A percentile compares a stretch with the other conserved stretches of the same genome.
These are phyloP conservation scores for Centropyge bicolor DNA, from an alignment of 2,797 vertebrate genomes.

Conservation along the genomic window DNA sequence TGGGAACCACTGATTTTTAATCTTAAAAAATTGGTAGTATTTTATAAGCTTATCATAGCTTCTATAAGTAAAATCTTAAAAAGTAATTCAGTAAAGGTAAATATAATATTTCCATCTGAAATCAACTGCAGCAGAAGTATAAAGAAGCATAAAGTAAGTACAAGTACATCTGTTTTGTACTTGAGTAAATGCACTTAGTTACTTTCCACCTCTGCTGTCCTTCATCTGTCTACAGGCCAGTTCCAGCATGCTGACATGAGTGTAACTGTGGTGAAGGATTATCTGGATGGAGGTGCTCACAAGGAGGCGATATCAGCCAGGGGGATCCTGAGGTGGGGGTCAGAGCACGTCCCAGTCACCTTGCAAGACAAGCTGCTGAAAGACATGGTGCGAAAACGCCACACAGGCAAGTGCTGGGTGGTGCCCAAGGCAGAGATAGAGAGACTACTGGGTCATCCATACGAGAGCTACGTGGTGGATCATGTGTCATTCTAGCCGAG, in stretches of 20 bases:
- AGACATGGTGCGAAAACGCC: constrained; percentile 79
- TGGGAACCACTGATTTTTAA: background rate
- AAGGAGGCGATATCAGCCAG: constrained; percentile 53
- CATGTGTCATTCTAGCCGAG: constrained; percentile 56
- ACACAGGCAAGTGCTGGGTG: constrained; percentile 86
- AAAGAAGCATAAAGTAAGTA: background rate
- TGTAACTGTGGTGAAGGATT: constrained; percentile 64
- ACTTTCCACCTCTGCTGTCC: background rate
- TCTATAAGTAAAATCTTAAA: background rate
- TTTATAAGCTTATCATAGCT: background rate
- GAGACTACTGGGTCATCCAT: constrained; percentile 84
- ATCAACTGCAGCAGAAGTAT: background rate
- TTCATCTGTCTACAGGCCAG: constrained; percentile 78
- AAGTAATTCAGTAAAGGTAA: background rate
- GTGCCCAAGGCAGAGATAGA: constrained; percentile 84
- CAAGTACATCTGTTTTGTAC: background rate
- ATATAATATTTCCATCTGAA: background rate
- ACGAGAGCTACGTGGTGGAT: constrained; percentile 86
- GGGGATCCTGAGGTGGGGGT: constrained; percentile 79
- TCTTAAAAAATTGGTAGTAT: background rate
- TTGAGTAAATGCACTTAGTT: background rate
- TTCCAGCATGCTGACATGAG: constrained; percentile 85
- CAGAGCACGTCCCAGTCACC: constrained; percentile 73
- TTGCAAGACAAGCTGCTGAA: constrained; percentile 87
- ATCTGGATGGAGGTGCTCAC: constrained; percentile 5